Evolutionary conservation across 1,140 invertebrate genomes (phyloP).

Genomic region (Papilio polytes): DNA sequence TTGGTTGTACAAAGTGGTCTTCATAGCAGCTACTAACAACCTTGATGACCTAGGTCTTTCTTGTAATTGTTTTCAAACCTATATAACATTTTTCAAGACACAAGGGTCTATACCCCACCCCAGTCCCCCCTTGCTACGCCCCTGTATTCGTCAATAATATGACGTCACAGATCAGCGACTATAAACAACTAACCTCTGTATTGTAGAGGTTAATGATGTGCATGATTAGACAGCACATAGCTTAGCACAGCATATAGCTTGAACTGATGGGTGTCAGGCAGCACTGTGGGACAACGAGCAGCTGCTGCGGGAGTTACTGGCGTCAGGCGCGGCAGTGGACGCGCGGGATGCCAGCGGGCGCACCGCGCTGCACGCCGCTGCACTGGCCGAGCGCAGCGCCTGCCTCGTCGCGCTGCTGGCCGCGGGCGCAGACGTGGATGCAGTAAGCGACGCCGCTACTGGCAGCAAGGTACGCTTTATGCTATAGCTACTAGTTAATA

Average conservation of each 20-base stretch:
- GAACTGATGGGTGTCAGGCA: conserved; percentile 83
- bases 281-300: conserved; percentile 96
- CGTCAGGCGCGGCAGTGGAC: conserved; percentile 90
- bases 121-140: no score
- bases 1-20: no score
- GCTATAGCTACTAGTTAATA: neutral
- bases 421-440: conserved; percentile 90
- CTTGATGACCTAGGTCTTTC: no score
- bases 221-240: neutral
- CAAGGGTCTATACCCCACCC: no score
- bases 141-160: no score
- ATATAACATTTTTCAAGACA: no score
- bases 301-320: conserved; percentile 91
- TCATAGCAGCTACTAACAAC: no score
- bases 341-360: conserved; percentile 87
- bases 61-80: no score
- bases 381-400: conserved; percentile 92
- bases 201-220: neutral
- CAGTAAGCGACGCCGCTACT: conserved; percentile 87
- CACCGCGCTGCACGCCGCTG: conserved; percentile 91
- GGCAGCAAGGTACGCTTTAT: conserved; percentile 74
- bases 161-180: no score
- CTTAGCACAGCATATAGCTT: neutral
- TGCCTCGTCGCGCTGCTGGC: conserved; percentile 91
- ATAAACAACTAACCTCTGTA: no score